These are phyloP conservation scores for Ameiurus melas DNA, from an alignment of 2,113 vertebrate species.

Conservation along the genomic window DNA sequence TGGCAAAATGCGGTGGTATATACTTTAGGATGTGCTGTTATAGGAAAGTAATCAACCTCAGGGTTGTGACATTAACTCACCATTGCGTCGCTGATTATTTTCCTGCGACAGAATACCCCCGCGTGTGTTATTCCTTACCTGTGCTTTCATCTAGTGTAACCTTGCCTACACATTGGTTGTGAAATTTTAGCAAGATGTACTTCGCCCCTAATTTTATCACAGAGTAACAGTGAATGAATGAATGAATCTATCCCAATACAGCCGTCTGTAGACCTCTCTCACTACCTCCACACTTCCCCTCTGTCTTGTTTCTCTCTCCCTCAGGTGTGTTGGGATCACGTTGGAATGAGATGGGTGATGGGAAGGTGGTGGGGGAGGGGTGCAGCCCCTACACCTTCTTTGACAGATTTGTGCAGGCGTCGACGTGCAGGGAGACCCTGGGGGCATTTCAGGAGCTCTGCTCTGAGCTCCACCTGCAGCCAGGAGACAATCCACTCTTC, in stretches of 20 bases:
- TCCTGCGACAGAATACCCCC: background rate
- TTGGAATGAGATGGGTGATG: constrained; percentile 60
- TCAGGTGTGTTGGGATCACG: constrained; percentile 24
- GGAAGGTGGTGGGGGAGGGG: constrained; percentile 63
- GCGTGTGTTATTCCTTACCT: background rate
- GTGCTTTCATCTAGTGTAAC: background rate
- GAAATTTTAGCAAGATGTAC: background rate
- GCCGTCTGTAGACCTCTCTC: background rate
- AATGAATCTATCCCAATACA: constrained; percentile 12
- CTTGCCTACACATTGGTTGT: background rate
- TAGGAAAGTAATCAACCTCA: background rate
- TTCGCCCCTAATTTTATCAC: background rate
- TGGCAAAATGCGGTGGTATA: background rate
- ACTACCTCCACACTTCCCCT: background rate
- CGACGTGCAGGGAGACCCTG: constrained; percentile 87
- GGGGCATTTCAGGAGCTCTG: constrained; percentile 89
- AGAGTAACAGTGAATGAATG: background rate
- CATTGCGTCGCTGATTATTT: background rate
- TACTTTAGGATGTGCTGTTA: background rate
- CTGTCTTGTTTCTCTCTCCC: background rate
- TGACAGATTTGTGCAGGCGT: constrained; percentile 88
- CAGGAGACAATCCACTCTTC: constrained; percentile 81
- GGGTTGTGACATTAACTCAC: background rate
- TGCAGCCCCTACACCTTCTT: constrained; percentile 84
- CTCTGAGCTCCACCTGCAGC: constrained; percentile 80